These are phyloP conservation scores for Nycticryphes semicollaris DNA, from an alignment of 2,113 vertebrate genomes.

Conservation along the genomic window DNA sequence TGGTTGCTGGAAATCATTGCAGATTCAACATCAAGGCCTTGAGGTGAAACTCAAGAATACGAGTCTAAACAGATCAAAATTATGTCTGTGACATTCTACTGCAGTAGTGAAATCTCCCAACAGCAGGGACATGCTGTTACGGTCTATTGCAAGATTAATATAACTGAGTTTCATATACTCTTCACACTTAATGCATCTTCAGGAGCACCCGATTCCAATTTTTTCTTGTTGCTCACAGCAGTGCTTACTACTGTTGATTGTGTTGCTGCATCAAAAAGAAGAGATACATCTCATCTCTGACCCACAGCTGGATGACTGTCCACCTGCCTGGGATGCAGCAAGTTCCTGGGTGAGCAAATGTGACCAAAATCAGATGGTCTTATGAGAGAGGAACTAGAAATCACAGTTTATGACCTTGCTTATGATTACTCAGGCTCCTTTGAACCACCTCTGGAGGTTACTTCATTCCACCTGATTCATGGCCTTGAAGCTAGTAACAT, in stretches of 20 bases:
- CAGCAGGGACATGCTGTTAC: neutral
- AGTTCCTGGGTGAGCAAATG: neutral
- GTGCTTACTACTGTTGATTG: neutral
- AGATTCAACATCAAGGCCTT: neutral
- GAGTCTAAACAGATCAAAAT: neutral
- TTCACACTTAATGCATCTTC: neutral
- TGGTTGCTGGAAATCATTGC: constrained; percentile 4
- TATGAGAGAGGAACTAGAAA: neutral
- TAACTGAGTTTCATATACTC: neutral
- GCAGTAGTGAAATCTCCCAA: neutral
- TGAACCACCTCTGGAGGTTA: neutral
- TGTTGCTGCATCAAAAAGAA: neutral
- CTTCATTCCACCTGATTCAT: neutral
- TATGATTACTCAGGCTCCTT: neutral
- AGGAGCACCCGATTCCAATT: neutral
- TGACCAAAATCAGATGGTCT: neutral
- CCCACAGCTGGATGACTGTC: neutral
- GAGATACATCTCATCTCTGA: neutral
- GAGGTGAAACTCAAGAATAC: neutral
- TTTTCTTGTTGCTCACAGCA: neutral
- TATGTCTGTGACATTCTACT: neutral
- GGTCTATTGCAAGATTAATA: neutral
- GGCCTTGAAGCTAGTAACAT: neutral
- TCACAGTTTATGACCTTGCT: neutral
- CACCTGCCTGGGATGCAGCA: neutral